Evolutionary conservation across 2,797 vertebrate species (phyloP).

Genomic region (Parauchenoglanis ngamensis): DNA sequence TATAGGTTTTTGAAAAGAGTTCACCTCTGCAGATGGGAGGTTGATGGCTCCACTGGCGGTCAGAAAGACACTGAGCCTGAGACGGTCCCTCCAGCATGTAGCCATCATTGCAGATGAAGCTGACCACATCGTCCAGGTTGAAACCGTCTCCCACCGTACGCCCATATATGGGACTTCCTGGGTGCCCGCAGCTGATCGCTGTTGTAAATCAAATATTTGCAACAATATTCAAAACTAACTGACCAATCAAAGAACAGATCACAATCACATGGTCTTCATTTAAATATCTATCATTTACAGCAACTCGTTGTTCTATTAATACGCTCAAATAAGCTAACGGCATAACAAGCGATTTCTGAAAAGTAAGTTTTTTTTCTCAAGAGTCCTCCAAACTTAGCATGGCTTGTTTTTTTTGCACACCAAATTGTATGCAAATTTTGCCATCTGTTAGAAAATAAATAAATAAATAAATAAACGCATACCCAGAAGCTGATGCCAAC

Average conservation of each 20-base stretch:
- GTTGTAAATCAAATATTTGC: background rate
- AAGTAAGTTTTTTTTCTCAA: background rate
- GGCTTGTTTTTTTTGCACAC: background rate
- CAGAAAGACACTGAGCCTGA: conserved; percentile 92
- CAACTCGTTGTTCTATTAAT: background rate
- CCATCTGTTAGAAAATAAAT: background rate
- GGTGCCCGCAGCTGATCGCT: conserved; percentile 97
- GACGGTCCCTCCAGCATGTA: conserved; percentile 94
- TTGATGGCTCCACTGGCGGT: conserved; percentile 93
- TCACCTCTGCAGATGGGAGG: conserved; percentile 94
- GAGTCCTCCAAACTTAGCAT: background rate
- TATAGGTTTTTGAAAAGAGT: background rate
- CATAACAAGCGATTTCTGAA: background rate
- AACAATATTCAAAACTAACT: background rate
- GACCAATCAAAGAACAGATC: background rate
- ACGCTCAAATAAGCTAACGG: no score
- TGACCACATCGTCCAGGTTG: conserved; percentile 95
- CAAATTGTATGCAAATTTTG: background rate
- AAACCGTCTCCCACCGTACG: conserved; percentile 93
- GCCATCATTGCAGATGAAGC: conserved; percentile 92
- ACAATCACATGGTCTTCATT: background rate
- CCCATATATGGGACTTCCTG: conserved; percentile 96
- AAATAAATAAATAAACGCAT: background rate
- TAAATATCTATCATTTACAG: background rate
- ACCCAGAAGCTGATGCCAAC: background rate